These are phyloP conservation scores for Umimayanthus kanabou DNA, from an alignment of 92 coral and sea anemone species.

Conservation along the genomic window DNA sequence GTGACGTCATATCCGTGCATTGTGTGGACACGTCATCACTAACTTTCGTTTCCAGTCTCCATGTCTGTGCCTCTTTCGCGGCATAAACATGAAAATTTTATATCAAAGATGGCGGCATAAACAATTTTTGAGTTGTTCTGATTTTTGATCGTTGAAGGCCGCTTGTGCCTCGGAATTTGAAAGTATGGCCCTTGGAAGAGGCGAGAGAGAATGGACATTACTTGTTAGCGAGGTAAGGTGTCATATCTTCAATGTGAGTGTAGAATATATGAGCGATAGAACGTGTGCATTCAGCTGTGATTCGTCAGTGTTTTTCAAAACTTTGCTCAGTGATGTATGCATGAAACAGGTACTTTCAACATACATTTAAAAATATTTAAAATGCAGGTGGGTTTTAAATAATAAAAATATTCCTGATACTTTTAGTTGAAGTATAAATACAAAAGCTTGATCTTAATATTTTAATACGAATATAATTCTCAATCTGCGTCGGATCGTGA, in stretches of 20 bases:
- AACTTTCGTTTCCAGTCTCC: slow-evolving; percentile 20
- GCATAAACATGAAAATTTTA: slow-evolving; percentile 18
- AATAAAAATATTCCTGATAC: no score
- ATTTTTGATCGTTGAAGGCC: slow-evolving; percentile 26
- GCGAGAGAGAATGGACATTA: slow-evolving; percentile 95
- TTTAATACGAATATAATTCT: not conserved
- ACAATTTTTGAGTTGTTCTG: not conserved
- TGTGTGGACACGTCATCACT: not conserved
- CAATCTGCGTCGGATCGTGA: not conserved
- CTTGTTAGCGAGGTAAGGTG: slow-evolving; percentile 91
- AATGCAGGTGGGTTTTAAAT: not conserved
- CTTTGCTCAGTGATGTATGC: not conserved
- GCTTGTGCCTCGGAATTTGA: slow-evolving; percentile 26
- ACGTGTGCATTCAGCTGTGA: not conserved
- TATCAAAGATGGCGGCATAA: slow-evolving; percentile 35
- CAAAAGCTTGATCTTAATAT: not conserved
- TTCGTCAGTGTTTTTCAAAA: not conserved
- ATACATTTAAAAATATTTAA: no score
- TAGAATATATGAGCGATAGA: not conserved
- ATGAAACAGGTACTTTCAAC: not conserved
- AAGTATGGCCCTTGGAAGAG: slow-evolving; percentile 87
- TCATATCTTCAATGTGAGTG: not conserved
- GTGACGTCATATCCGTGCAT: not conserved
- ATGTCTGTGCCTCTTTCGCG: not conserved
- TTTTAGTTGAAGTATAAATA: no score